Evolutionary conservation across 2,797 vertebrate genomes (phyloP), one percentile per base, ranked within the genome.

Genomic region (Peromyscus melanophrys): DNA sequence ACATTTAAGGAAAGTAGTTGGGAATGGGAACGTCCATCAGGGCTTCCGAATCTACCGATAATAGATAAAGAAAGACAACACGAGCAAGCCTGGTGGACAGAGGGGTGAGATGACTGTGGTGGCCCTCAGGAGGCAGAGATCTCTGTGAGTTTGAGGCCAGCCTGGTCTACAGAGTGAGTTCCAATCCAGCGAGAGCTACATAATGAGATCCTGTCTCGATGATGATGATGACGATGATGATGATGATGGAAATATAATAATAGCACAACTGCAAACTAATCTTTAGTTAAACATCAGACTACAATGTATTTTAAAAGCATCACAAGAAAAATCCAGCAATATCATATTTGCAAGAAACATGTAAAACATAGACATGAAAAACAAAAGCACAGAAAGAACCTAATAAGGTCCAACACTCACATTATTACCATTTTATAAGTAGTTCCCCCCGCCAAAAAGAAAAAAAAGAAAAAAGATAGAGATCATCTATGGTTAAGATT

Each of bases 251-350:
- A n/a, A n/a, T 10, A 10, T n/a, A n/a, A 55, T n/a, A 34, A 43
- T 7, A 85, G 76, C 12, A 77, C 89, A 69, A 85, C 57, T 89
- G 10, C 71, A 96, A 92, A 71, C 59, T 92, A 88, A 67, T 63
- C 69, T 65, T n/a, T 80, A 49, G 34, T 67, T 96, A 81, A 92
- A 63, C 23, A 16, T 77, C 37, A 85, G 31, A 31, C 10, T 59
- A 55, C 5, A 49, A 83, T 73, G 7, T 34, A 82, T 46, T 75
- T 90, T 88, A 40, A 90, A 94, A 94, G 16, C 37, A 34, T 46
- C 31, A 57, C 55, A 95, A 82, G 25, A 89, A 94, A 96, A 96
- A 96, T 73, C 34, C 12, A 96, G 63, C 29, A 90, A 86, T 65
- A 63, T 49, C n/a, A 37, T 86, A 16, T 69, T 86, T 95, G 61